Base-by-base conservation (phyloP, 2,113 vertebrate species). In the Mastomys natalensis region DNA sequence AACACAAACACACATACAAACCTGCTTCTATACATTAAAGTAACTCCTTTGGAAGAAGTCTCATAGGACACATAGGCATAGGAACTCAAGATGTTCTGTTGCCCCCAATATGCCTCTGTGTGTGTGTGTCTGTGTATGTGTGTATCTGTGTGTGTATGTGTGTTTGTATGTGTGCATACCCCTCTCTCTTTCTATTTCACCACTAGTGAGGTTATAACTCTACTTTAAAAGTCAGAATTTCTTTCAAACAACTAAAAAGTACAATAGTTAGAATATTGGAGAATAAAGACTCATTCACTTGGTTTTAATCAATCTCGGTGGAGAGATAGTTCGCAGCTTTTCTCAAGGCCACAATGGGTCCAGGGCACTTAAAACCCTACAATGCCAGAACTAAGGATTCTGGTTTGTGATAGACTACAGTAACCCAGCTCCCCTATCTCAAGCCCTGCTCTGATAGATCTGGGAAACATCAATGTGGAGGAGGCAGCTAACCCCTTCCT, bases 171-270 rank as follows among this genome's bases (percentile, higher is more conserved):
- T 29, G 0, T 80, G 24, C n/a, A 43, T 84, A 34, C 11, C 31
- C 21, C 1, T 26, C 64, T 24, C 9, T 26, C 45, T 24, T 64
- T 68, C 2, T 51, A 51, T 90, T 94, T 91, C 86, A 77, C 73
- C 89, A 78, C 53, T 87, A 60, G 19, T 89, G 91, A 60, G 55
- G 53, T 85, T 90, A 84, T 11, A 21, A 53, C 21, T 53, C 31
- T 95, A 3, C 76, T 96, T 93, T 85, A 94, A 94, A 96, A 94
- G 73, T 94, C 1, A 93, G 34, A 87, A 93, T 60, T 70, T 95
- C 73, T 87, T 91, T 94, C 55, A 62, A 91, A 94, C 55, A 91
- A 92, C 78, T 91, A 85, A 85, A 97, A 95, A 88, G 48, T 17
- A 24, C 17, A 87, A 24, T 73, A 22, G 60, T 40, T 17, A 62